Conservation (phyloP, 2,888 invertebrate species). For the Lasioglossum zephyrum region DNA sequence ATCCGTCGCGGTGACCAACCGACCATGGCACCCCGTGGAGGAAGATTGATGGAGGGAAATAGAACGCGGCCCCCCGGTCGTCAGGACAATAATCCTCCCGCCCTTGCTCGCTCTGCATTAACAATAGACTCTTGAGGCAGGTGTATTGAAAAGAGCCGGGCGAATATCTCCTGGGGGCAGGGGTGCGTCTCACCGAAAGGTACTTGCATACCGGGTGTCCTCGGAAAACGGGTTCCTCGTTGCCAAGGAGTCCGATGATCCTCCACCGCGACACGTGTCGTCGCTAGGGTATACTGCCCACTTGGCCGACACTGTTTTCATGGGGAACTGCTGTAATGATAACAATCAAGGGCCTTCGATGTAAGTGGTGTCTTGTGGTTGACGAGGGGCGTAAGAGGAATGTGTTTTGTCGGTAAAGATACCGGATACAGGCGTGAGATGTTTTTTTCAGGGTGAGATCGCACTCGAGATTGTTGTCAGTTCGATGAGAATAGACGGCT, state of each 20-base stretch:
- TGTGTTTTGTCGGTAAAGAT: neutral
- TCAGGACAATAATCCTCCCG: constrained; percentile 59
- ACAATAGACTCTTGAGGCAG: constrained; percentile 46
- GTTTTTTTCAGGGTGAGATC: neutral
- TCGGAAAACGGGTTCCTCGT: neutral
- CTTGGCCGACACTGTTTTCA: neutral
- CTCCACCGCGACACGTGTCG: neutral
- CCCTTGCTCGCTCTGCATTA: constrained; percentile 21
- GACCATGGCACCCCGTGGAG: neutral
- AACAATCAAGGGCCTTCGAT: neutral
- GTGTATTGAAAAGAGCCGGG: constrained; percentile 52
- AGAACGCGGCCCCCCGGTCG: constrained; percentile 37
- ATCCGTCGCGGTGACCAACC: constrained; percentile 15
- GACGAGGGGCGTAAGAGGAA: neutral
- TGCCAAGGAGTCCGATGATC: neutral
- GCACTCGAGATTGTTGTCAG: neutral
- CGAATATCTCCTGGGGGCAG: constrained; percentile 22
- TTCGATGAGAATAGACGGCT: neutral
- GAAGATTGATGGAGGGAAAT: constrained; percentile 67
- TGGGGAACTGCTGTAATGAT: neutral
- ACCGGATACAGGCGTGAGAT: neutral
- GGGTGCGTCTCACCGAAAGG: constrained; percentile 11
- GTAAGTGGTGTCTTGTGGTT: neutral
- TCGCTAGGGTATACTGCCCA: neutral
- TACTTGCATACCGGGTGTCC: neutral